Evolutionary conservation across 2,113 vertebrate genomes (phyloP).

Genomic region (pig (Sus scrofa)): T2T-Sscrofa CM000829.6:14202001-14202500

Average conservation of each 20-base stretch:
- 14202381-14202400: background rate
- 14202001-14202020: background rate
- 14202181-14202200: background rate
- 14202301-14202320: conserved; percentile 7
- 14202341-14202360: background rate
- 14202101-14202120: background rate
- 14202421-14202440: background rate
- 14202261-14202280: background rate
- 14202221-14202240: background rate
- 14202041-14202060: background rate
- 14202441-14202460: background rate
- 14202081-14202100: too few relatives aligned
- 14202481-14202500: background rate
- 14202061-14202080: too few relatives aligned
- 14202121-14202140: background rate
- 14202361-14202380: background rate
- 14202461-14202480: background rate
- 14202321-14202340: conserved; percentile 43
- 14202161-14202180: background rate
- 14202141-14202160: conserved; percentile 30
- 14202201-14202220: background rate
- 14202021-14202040: background rate
- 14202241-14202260: background rate
- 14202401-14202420: background rate
- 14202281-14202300: conserved; percentile 43